Conservation (phyloP, 2,888 invertebrate genomes). For the Ephialtes manifestator region DNA sequence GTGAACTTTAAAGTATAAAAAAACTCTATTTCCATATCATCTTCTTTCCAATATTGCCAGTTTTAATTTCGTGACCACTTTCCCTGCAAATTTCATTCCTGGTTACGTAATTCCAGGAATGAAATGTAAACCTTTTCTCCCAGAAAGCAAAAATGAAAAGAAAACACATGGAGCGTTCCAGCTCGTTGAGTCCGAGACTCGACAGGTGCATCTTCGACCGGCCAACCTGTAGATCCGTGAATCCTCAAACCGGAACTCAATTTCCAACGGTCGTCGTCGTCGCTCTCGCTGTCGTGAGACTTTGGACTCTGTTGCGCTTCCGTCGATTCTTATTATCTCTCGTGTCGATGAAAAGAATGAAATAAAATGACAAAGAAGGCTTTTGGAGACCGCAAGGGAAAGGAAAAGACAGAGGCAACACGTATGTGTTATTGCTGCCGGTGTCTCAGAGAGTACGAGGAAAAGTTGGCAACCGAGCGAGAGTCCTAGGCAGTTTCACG, state of each 20-base stretch:
- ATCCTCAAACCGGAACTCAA: constrained; percentile 41
- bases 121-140: not conserved
- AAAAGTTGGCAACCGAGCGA: constrained; percentile 69
- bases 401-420: constrained; percentile 7
- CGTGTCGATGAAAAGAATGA: constrained; percentile 18
- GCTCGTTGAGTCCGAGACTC: not conserved
- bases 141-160: not conserved
- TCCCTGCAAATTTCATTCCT: not conserved
- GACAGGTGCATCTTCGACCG: constrained; percentile 62
- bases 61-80: not conserved
- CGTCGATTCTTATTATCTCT: constrained; percentile 44
- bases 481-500: constrained; percentile 59
- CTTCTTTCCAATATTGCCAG: not conserved
- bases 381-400: not conserved
- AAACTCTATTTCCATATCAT: not conserved
- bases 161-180: constrained; percentile 8
- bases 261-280: constrained; percentile 58
- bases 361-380: constrained; percentile 39
- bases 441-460: constrained; percentile 15
- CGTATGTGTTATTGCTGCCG: constrained; percentile 8
- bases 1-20: not conserved
- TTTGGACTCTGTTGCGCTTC: constrained; percentile 54
- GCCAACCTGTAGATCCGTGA: constrained; percentile 54
- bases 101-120: not conserved
- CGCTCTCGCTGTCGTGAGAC: constrained; percentile 11